Conservation (phyloP, 2,113 vertebrate species). For the Clinocottus analis region DNA sequence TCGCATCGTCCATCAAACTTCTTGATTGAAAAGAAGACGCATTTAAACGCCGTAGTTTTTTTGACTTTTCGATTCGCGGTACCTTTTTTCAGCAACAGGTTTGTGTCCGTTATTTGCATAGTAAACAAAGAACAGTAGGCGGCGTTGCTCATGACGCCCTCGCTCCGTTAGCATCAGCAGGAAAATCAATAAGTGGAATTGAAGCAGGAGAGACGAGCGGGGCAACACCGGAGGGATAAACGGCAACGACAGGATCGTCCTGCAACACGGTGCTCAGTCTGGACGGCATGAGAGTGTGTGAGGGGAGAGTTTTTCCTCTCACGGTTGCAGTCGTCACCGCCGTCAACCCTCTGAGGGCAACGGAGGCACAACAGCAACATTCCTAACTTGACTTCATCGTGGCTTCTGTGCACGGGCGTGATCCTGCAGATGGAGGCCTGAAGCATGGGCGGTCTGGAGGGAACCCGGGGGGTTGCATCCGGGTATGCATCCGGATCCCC, state of each 20-base stretch:
- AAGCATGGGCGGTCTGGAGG: slow-evolving; percentile 56
- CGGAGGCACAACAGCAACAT: slow-evolving; percentile 40
- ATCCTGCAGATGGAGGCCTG: slow-evolving; percentile 66
- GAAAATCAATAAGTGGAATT: slow-evolving; percentile 36
- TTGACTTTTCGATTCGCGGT: too few species aligned
- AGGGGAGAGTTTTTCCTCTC: slow-evolving; percentile 54
- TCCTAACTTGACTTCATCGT: slow-evolving; percentile 55
- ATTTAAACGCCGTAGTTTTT: too few species aligned
- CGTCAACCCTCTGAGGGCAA: slow-evolving; percentile 53
- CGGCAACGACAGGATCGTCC: slow-evolving; percentile 28
- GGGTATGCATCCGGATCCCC: slow-evolving; percentile 37
- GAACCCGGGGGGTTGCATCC: slow-evolving; percentile 52
- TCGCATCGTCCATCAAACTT: background rate
- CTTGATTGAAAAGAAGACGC: background rate
- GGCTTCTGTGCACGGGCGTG: slow-evolving; percentile 57
- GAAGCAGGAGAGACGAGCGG: slow-evolving; percentile 16
- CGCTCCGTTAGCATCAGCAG: slow-evolving; percentile 14
- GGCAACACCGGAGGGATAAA: slow-evolving; percentile 11
- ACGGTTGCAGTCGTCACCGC: slow-evolving; percentile 60
- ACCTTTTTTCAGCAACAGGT: background rate
- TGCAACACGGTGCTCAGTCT: slow-evolving; percentile 26
- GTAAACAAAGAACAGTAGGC: background rate
- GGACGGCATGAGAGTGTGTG: slow-evolving; percentile 40
- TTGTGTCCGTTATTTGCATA: background rate
- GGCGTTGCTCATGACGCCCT: background rate